Evolutionary conservation across 2,113 vertebrate species (phyloP).

Genomic region (Myiozetetes cayanensis): DNA sequence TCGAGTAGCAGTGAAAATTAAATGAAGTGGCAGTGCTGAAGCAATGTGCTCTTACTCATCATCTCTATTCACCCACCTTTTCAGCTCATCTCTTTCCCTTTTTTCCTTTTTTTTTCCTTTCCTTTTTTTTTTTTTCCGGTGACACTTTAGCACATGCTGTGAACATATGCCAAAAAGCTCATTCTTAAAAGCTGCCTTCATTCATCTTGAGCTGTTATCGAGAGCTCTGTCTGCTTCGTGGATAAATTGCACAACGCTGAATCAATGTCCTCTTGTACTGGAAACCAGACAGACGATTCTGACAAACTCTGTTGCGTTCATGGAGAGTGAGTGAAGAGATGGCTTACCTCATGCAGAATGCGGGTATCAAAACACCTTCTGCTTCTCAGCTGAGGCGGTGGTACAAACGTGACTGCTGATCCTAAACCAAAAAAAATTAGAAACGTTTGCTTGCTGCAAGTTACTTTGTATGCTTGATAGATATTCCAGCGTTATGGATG

Average conservation of each 20-base stretch:
- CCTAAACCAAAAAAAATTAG: neutral
- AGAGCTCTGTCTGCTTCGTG: neutral
- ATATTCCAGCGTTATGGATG: neutral
- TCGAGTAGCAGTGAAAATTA: neutral
- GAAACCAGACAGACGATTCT: neutral
- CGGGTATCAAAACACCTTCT: neutral
- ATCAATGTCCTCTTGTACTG: constrained; percentile 14
- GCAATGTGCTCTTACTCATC: neutral
- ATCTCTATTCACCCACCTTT: neutral
- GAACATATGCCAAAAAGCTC: neutral
- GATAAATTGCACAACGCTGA: neutral
- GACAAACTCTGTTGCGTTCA: neutral
- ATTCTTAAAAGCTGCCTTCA: constrained; percentile 38
- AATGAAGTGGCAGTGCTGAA: constrained; percentile 1
- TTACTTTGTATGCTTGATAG: neutral
- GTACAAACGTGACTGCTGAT: neutral
- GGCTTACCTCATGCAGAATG: neutral
- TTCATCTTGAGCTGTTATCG: constrained; percentile 28
- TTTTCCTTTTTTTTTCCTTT: neutral
- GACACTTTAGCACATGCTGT: neutral
- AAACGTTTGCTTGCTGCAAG: neutral
- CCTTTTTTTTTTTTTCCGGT: neutral
- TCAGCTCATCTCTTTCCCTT: neutral
- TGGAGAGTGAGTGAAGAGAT: neutral
- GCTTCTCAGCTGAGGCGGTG: neutral